These are phyloP conservation scores for Habroteleia sp. DNA, from an alignment of 2,888 invertebrate genomes.

Conservation along the genomic window DNA sequence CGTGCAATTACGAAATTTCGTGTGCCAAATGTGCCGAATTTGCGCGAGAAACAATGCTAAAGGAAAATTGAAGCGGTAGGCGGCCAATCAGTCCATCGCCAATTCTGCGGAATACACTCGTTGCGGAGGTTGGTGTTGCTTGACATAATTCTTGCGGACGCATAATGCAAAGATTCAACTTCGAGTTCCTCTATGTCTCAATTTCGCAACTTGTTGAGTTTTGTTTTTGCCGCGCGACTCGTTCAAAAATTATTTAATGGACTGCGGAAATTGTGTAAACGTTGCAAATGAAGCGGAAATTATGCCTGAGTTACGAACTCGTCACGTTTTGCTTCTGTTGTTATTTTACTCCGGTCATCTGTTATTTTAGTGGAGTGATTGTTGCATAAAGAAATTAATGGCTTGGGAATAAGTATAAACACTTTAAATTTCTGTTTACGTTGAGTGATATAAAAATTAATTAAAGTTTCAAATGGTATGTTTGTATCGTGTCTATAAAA, in stretches of 20 bases:
- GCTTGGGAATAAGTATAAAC: too few relatives aligned
- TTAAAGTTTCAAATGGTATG: too few relatives aligned
- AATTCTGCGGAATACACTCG: conserved; percentile 26
- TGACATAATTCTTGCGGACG: conserved; percentile 27
- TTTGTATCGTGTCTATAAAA: too few relatives aligned
- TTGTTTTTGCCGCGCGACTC: neutral
- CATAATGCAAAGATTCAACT: neutral
- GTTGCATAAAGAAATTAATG: too few relatives aligned
- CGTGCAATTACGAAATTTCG: neutral
- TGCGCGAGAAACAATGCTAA: conserved; percentile 14
- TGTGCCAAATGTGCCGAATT: neutral
- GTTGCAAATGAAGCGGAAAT: too few relatives aligned
- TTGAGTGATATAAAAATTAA: too few relatives aligned
- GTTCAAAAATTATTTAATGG: neutral
- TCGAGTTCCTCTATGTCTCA: neutral
- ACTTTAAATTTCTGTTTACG: too few relatives aligned
- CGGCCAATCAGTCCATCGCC: conserved; percentile 28
- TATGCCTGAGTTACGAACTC: too few relatives aligned
- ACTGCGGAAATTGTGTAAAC: too few relatives aligned
- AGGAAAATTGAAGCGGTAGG: conserved; percentile 38
- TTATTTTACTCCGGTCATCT: too few relatives aligned
- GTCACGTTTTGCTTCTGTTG: too few relatives aligned
- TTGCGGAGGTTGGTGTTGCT: conserved; percentile 38
- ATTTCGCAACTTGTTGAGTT: conserved; percentile 10
- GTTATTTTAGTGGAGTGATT: too few relatives aligned